Percentiles rank a stretch among this genome's conserved stretches.
phyloP scores from a whole-genome alignment of 1,140 invertebrate species.

The Rhynchophorus ferrugineus region DNA sequence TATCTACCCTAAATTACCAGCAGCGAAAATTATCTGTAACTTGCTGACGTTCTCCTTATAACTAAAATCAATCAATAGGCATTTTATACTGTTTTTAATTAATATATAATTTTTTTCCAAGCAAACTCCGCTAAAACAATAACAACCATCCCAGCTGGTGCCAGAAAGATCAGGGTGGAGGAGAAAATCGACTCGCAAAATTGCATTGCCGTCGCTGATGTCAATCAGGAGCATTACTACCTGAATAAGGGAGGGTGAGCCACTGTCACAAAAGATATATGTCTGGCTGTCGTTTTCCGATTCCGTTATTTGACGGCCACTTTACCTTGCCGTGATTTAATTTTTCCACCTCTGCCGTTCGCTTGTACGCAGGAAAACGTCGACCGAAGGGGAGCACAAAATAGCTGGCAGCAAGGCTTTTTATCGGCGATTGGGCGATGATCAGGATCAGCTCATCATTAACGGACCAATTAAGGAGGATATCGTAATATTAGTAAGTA shows the following conservation, averaged over 20 bases:
- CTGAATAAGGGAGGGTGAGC: constrained; percentile 44
- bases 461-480: constrained; percentile 42
- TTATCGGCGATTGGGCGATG: constrained; percentile 41
- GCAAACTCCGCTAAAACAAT: constrained; percentile 22
- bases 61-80: no score
- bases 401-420: constrained; percentile 17
- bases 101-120: constrained; percentile 1
- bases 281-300: not conserved
- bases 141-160: constrained; percentile 40
- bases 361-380: not conserved
- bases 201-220: constrained; percentile 37
- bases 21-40: no score
- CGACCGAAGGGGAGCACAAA: constrained; percentile 1
- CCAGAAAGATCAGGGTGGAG: constrained; percentile 38
- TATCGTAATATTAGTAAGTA: constrained; percentile 40
- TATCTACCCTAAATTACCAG: no score
- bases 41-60: no score
- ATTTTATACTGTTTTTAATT: no score
- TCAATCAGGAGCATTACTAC: constrained; percentile 38
- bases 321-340: not conserved
- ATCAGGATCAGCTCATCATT: constrained; percentile 43
- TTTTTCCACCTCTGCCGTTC: not conserved
- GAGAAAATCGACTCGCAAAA: constrained; percentile 39
- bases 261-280: no score
- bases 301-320: not conserved